Percentiles rank a stretch among this genome's conserved stretches.
phyloP scores from a whole-genome alignment of 2,888 invertebrate genomes.

The Prenolepis imparis region DNA sequence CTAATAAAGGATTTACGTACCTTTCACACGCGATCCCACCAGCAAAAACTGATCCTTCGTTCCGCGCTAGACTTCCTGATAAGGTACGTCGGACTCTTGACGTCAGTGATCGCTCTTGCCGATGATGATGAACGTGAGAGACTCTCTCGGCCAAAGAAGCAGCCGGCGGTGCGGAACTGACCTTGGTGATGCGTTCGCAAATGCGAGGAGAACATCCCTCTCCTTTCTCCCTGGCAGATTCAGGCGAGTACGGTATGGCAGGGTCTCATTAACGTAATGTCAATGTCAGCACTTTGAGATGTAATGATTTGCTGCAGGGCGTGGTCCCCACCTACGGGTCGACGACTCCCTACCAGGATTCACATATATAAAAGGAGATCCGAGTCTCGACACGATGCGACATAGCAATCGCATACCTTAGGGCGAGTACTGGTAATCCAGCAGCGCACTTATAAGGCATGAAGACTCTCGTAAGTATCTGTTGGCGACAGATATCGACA shows the following conservation, averaged over 20 bases:
- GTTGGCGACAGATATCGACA: not conserved
- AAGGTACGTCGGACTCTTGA: slow-evolving; percentile 1
- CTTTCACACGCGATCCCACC: slow-evolving; percentile 1
- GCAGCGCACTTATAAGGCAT: slow-evolving; percentile 80
- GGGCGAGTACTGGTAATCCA: slow-evolving; percentile 84
- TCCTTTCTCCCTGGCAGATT: slow-evolving; percentile 2
- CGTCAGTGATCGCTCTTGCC: not conserved
- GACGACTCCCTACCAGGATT: slow-evolving; percentile 82
- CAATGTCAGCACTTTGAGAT: slow-evolving; percentile 81
- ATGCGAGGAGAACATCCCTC: slow-evolving; percentile 30
- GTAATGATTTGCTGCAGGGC: slow-evolving; percentile 77
- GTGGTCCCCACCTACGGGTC: slow-evolving; percentile 80
- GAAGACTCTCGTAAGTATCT: slow-evolving; percentile 78
- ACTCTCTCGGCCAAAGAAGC: not conserved
- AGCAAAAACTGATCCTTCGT: slow-evolving; percentile 26
- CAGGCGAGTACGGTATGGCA: slow-evolving; percentile 48
- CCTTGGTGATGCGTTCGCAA: slow-evolving; percentile 57
- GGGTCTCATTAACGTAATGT: slow-evolving; percentile 77
- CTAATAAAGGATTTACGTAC: slow-evolving; percentile 28
- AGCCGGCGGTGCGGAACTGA: slow-evolving; percentile 52
- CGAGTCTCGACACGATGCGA: slow-evolving; percentile 72
- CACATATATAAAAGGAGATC: slow-evolving; percentile 83
- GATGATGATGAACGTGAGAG: slow-evolving; percentile 2
- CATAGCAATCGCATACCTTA: slow-evolving; percentile 81
- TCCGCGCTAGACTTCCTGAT: slow-evolving; percentile 9